Evolutionary conservation across 2,797 vertebrate species (phyloP).

Genomic region (Hyperoplus lanceolatus): DNA sequence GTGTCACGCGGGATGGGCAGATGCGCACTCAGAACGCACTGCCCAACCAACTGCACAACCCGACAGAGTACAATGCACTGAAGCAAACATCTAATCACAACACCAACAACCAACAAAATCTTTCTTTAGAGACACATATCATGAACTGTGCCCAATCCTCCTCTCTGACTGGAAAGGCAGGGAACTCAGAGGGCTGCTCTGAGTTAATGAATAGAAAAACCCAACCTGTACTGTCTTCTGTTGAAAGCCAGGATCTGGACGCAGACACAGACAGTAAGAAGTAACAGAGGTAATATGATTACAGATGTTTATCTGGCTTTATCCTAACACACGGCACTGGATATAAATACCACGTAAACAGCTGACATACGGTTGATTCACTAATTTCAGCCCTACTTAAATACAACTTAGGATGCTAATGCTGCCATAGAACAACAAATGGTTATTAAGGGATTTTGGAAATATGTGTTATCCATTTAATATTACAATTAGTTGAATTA

Average conservation of each 20-base stretch:
- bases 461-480: not conserved
- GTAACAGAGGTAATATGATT: slow-evolving; percentile 73
- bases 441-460: not conserved
- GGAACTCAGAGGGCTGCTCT: slow-evolving; percentile 21
- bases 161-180: slow-evolving; percentile 37
- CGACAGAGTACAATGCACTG: slow-evolving; percentile 6
- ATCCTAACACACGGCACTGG: slow-evolving; percentile 44
- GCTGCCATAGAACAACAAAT: slow-evolving; percentile 2
- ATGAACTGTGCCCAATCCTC: slow-evolving; percentile 26
- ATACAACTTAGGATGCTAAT: not conserved
- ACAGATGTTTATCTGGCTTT: slow-evolving; percentile 65
- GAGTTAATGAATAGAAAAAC: slow-evolving; percentile 41
- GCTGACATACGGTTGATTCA: slow-evolving; percentile 51
- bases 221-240: slow-evolving; percentile 32
- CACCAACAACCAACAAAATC: slow-evolving; percentile 32
- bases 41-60: not conserved
- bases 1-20: too few relatives aligned
- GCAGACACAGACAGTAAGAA: slow-evolving; percentile 35
- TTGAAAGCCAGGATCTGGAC: slow-evolving; percentile 31
- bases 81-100: slow-evolving; percentile 22
- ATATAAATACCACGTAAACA: slow-evolving; percentile 61
- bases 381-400: slow-evolving; percentile 37
- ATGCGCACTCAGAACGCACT: too few relatives aligned
- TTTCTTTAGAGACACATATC: slow-evolving; percentile 53
- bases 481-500: not conserved